Evolutionary conservation across 2,797 vertebrate genomes (phyloP).

Genomic region (Philypnodon macrostomus): DNA sequence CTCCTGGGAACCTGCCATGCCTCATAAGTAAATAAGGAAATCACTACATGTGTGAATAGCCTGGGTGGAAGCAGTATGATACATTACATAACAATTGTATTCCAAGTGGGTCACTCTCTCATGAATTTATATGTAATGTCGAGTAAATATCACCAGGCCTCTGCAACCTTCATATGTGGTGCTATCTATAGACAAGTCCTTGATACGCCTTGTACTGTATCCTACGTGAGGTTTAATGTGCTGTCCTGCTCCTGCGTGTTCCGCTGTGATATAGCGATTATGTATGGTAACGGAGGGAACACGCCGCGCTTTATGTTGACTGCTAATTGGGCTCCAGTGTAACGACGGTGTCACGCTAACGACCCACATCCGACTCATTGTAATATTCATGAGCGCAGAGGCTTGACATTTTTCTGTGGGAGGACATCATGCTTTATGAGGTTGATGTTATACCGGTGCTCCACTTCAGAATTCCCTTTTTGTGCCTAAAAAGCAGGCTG

Average conservation of each 20-base stretch:
- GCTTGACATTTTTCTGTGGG: conserved; percentile 47
- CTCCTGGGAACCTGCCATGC: too few relatives aligned
- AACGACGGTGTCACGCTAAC: conserved; percentile 76
- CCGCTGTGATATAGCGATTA: conserved; percentile 63
- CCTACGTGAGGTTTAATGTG: conserved; percentile 53
- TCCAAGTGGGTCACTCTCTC: conserved; percentile 2
- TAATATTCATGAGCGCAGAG: conserved; percentile 73
- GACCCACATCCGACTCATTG: conserved; percentile 76
- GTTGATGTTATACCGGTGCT: conserved; percentile 35
- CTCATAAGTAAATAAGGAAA: background rate
- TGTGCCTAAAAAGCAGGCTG: conserved; percentile 44
- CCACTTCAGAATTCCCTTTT: conserved; percentile 35
- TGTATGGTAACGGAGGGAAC: conserved; percentile 63
- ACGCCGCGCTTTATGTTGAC: conserved; percentile 65
- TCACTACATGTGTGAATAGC: background rate
- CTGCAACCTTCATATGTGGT: conserved; percentile 20
- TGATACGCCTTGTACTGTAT: conserved; percentile 33
- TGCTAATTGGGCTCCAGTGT: conserved; percentile 78
- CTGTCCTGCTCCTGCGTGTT: conserved; percentile 36
- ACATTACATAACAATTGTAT: background rate
- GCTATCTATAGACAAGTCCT: conserved; percentile 26
- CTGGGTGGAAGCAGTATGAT: background rate
- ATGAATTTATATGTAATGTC: conserved; percentile 7
- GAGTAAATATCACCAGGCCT: conserved; percentile 20
- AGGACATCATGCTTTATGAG: conserved; percentile 39